These are phyloP conservation scores for Scaptomyza parva DNA, from an alignment of 2,888 invertebrate genomes.

Conservation along the genomic window DNA sequence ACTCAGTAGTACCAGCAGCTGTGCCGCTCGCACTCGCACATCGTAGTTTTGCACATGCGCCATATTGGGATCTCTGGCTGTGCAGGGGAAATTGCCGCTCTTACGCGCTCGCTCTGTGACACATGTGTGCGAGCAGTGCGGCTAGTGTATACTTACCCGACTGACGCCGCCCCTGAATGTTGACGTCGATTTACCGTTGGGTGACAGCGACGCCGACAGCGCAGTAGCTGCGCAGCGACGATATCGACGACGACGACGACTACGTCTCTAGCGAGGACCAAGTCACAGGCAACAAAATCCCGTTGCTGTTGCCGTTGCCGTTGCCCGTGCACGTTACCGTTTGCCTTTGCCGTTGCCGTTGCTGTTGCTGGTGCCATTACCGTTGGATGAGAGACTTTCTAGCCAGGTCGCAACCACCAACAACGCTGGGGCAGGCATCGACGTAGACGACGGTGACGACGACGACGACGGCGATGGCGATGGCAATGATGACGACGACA, in stretches of 20 bases:
- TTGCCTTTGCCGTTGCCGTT: conserved; percentile 18
- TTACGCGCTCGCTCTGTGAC: conserved; percentile 1
- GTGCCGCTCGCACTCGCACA: conserved; percentile 32
- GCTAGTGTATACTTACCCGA: conserved; percentile 26
- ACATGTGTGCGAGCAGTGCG: conserved; percentile 47
- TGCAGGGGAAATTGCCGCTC: conserved; percentile 55
- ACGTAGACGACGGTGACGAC: conserved; percentile 43
- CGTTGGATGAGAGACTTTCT: conserved; percentile 48
- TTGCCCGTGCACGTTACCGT: conserved; percentile 35
- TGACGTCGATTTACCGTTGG: conserved; percentile 70
- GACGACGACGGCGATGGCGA: conserved; percentile 36
- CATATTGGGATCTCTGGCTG: conserved; percentile 61
- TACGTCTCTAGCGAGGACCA: conserved; percentile 43
- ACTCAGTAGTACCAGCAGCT: conserved; percentile 20
- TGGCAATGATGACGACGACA: conserved; percentile 39
- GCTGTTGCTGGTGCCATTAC: conserved; percentile 31
- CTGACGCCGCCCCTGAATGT: conserved; percentile 69
- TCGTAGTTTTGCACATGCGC: conserved; percentile 66
- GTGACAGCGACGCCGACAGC: conserved; percentile 48
- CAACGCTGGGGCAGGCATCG: conserved; percentile 42
- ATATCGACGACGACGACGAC: conserved; percentile 5
- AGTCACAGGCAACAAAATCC: conserved; percentile 36
- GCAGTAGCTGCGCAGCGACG: conserved; percentile 30
- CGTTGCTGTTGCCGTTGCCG: conserved; percentile 33
- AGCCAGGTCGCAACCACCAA: conserved; percentile 51